Evolutionary conservation across 2,113 vertebrate species (phyloP).

Genomic region (Vulpes lagopus): DNA sequence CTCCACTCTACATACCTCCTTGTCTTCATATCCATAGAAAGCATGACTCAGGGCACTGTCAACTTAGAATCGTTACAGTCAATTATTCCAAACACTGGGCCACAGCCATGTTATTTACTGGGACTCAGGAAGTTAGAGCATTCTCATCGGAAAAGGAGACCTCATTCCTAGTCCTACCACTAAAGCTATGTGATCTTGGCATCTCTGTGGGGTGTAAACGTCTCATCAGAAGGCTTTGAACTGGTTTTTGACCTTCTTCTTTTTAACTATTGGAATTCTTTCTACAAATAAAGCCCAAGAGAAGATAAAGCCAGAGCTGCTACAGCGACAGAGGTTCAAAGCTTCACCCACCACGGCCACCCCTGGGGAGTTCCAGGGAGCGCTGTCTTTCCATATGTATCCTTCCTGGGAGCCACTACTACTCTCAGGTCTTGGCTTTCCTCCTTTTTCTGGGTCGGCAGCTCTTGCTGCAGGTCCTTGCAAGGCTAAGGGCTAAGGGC

Average conservation of each 20-base stretch:
- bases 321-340: not conserved
- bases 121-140: not conserved
- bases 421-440: not conserved
- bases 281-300: not conserved
- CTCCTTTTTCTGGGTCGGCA: not conserved
- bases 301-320: not conserved
- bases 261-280: not conserved
- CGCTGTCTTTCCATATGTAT: not conserved
- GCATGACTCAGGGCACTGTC: not conserved
- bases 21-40: not conserved
- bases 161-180: not conserved
- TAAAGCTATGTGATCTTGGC: not conserved
- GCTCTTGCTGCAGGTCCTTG: not conserved
- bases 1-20: not conserved
- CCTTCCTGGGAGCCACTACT: not conserved
- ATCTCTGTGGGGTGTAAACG: not conserved
- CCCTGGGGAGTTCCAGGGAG: not conserved
- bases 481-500: not conserved
- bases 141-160: slow-evolving; percentile 8
- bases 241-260: not conserved
- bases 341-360: not conserved
- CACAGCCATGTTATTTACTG: not conserved
- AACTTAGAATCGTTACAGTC: not conserved
- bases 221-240: not conserved
- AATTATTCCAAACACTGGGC: not conserved